phyloP scores from a whole-genome alignment of 1,140 invertebrate genomes.

The Camponotus vicinus region DNA sequence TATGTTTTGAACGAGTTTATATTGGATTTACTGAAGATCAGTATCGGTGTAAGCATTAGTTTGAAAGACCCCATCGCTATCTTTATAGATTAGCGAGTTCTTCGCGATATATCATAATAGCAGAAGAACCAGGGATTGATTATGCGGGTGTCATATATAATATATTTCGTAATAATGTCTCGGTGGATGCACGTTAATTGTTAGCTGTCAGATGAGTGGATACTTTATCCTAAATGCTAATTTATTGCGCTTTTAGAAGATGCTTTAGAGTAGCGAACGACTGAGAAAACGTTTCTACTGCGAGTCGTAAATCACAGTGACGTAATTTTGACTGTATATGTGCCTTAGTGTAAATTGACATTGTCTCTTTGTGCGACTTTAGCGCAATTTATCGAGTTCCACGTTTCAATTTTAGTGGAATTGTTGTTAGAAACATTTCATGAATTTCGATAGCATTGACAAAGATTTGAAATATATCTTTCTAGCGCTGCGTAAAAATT shows the following conservation, averaged over 20 bases:
- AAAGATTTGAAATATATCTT: slow-evolving; percentile 3
- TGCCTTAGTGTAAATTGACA: not conserved
- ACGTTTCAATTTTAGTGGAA: not conserved
- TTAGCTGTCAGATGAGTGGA: not conserved
- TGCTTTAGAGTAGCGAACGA: not conserved
- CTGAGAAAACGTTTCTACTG: not conserved
- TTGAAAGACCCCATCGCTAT: not conserved
- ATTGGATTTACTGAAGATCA: not conserved
- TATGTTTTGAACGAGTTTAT: not conserved
- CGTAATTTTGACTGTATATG: slow-evolving; percentile 41
- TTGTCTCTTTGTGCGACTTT: slow-evolving; percentile 18
- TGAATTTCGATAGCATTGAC: not conserved
- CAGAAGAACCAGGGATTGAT: not conserved
- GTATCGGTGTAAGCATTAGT: not conserved
- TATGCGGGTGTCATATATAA: slow-evolving; percentile 41
- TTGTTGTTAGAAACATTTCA: not conserved
- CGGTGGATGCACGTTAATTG: slow-evolving; percentile 20
- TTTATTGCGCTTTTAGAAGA: slow-evolving; percentile 33
- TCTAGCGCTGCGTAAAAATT: not conserved
- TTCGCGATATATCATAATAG: slow-evolving; percentile 19
- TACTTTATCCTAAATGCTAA: slow-evolving; percentile 29
- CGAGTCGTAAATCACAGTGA: slow-evolving; percentile 19
- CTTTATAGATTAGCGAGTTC: slow-evolving; percentile 2
- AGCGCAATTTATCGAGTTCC: not conserved
- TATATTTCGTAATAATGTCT: slow-evolving; percentile 20